Conservation (phyloP, 2,888 invertebrate species). For the Stictocephala bisonia region DNA sequence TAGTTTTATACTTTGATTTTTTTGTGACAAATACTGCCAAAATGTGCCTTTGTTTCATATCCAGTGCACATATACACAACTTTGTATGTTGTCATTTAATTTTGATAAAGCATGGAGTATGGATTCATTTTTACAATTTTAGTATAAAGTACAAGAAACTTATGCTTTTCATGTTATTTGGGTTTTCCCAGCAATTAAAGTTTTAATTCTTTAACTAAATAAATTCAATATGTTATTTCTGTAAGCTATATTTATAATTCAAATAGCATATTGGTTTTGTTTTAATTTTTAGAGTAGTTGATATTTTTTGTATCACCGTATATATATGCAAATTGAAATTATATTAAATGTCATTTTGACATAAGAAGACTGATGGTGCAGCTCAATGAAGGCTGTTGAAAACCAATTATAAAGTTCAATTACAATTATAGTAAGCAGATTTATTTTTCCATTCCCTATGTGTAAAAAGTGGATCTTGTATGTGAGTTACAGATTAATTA, state of each 20-base stretch:
- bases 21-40: constrained; percentile 42
- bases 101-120: constrained; percentile 15
- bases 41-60: constrained; percentile 42
- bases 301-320: constrained; percentile 39
- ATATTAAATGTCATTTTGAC: constrained; percentile 28
- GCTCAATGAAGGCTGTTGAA: constrained; percentile 11
- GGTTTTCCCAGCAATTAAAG: neutral
- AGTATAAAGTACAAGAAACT: neutral
- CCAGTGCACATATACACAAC: constrained; percentile 26
- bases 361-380: constrained; percentile 32
- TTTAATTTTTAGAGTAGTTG: constrained; percentile 30
- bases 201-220: neutral
- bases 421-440: no score
- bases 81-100: constrained; percentile 20
- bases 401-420: constrained; percentile 28
- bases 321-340: neutral
- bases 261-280: constrained; percentile 2
- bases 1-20: constrained; percentile 28
- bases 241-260: neutral
- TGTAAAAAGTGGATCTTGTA: no score
- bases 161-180: neutral
- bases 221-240: constrained; percentile 7
- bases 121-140: neutral
- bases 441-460: no score
- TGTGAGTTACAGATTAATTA: no score